Base-by-base conservation (phyloP, 92 coral and sea anemone species). In the Bergia sp. region DNA sequence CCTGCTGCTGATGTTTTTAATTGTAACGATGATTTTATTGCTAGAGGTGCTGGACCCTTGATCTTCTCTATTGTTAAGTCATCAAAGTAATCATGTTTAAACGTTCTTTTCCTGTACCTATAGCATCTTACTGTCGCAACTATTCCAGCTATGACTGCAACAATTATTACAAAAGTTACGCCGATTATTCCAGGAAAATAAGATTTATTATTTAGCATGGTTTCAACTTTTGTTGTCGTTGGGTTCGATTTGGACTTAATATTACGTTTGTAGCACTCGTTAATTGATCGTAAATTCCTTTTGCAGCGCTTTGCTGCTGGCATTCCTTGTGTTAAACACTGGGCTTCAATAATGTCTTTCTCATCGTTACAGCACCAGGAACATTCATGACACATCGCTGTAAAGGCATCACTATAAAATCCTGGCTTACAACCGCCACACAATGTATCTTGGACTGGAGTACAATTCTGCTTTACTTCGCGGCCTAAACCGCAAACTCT, bases 281-380 rank as follows among this genome's bases (percentile, higher is more conserved):
- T 37, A 49, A 49, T 13, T 29, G 85, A 81, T 61, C 73, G 53
- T 7, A 38, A 42, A 23, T 38, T 81, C 67, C 61, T 37, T 71
- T 15, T 42, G 79, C 88, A 89, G 45, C 37, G 83, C 87, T 4
- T 79, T 7, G 50, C 73, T 15, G 61, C 5, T n/a, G 82, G 82
- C 23, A 91, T 53, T 12, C 73, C 89, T 7, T 66, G 89, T 38
- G 39, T 55, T 67, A 65, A 39, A 69, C 93, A 91, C 15, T 53
- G 64, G 3, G 84, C 40, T 15, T 45, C 57, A 37, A 37, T 10
- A 7, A 88, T 85, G 21, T 91, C 89, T 0, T 29, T 41, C 41
- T 79, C 57, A 49, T 91, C 93, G 58, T 83, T 78, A 47, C 93
- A 91, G 8, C 93, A 91, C 8, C 73, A 89, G 0, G 93, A 91